phyloP scores from a whole-genome alignment of 2,797 vertebrate species.

The Babyrousa celebensis region DNA sequence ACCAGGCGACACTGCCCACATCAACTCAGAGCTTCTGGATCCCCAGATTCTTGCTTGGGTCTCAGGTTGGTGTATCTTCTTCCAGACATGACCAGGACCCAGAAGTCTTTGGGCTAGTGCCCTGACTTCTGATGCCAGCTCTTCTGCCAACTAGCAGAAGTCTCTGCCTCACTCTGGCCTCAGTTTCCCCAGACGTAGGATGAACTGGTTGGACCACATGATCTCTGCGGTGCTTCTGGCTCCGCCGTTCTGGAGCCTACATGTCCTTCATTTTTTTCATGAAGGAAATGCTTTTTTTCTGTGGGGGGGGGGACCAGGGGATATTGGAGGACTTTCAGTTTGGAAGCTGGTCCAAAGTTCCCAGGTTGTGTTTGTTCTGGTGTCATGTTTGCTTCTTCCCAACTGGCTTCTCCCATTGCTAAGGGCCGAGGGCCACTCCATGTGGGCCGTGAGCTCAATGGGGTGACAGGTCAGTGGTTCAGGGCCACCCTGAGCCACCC shows the following conservation, averaged over 20 bases:
- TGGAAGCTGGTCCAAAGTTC: constrained; percentile 61
- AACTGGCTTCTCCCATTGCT: not conserved
- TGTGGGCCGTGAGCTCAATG: not conserved
- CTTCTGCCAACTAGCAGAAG: constrained; percentile 61
- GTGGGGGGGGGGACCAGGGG: not conserved
- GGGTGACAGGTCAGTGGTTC: not conserved
- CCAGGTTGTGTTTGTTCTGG: constrained; percentile 63
- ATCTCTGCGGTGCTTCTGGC: not conserved
- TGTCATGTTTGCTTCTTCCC: constrained; percentile 43
- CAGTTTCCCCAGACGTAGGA: constrained; percentile 38
- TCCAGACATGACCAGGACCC: not conserved
- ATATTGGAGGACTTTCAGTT: constrained; percentile 54
- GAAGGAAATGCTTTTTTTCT: constrained; percentile 1
- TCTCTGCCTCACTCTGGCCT: constrained; percentile 33
- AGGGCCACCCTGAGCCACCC: not conserved
- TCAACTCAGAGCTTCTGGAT: not conserved
- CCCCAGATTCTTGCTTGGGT: constrained; percentile 34
- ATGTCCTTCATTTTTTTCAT: constrained; percentile 28
- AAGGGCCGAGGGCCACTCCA: not conserved
- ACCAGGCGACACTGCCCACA: not conserved
- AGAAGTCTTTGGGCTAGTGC: constrained; percentile 38
- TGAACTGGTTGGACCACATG: constrained; percentile 29
- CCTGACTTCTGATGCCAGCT: constrained; percentile 51
- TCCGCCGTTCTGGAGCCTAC: not conserved
- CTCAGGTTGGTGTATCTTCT: constrained; percentile 54